Evolutionary conservation across 2,888 invertebrate genomes (phyloP).

Genomic region (Drosophila putrida): DNA sequence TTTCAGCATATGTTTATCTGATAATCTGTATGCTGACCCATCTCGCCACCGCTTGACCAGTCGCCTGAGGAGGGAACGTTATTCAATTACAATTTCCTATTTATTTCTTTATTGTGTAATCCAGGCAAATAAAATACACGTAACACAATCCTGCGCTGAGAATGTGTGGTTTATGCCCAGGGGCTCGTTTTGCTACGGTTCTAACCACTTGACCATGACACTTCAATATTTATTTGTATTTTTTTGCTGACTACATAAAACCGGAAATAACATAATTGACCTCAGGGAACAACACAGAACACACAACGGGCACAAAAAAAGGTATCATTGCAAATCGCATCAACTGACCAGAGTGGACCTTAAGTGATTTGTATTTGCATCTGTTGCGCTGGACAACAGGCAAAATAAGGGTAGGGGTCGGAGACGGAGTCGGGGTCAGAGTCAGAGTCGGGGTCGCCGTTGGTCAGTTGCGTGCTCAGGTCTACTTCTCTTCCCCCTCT

Average conservation of each 20-base stretch:
- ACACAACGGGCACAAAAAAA: slow-evolving; percentile 26
- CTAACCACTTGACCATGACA: slow-evolving; percentile 70
- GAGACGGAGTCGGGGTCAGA: slow-evolving; percentile 10
- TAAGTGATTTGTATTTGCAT: slow-evolving; percentile 69
- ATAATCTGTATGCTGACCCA: slow-evolving; percentile 1
- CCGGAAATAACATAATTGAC: slow-evolving; percentile 81
- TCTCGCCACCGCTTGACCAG: background rate
- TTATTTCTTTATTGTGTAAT: slow-evolving; percentile 41
- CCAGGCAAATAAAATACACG: slow-evolving; percentile 20
- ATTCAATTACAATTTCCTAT: slow-evolving; percentile 68
- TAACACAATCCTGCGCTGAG: slow-evolving; percentile 48
- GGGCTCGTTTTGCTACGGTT: slow-evolving; percentile 59
- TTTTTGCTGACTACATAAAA: slow-evolving; percentile 58
- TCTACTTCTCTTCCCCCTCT: slow-evolving; percentile 7
- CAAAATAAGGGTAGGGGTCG: slow-evolving; percentile 7
- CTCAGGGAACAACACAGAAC: slow-evolving; percentile 59
- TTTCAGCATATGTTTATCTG: background rate
- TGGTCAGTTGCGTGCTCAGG: slow-evolving; percentile 48
- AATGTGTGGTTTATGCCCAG: slow-evolving; percentile 39
- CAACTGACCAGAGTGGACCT: slow-evolving; percentile 67
- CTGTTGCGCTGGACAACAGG: slow-evolving; percentile 72
- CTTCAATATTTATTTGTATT: slow-evolving; percentile 34
- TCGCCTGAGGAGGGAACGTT: slow-evolving; percentile 20
- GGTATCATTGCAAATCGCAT: slow-evolving; percentile 79
- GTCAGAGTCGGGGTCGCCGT: slow-evolving; percentile 26